phyloP scores from a whole-genome alignment of 2,888 invertebrate species.

The Apoderus coryli region DNA sequence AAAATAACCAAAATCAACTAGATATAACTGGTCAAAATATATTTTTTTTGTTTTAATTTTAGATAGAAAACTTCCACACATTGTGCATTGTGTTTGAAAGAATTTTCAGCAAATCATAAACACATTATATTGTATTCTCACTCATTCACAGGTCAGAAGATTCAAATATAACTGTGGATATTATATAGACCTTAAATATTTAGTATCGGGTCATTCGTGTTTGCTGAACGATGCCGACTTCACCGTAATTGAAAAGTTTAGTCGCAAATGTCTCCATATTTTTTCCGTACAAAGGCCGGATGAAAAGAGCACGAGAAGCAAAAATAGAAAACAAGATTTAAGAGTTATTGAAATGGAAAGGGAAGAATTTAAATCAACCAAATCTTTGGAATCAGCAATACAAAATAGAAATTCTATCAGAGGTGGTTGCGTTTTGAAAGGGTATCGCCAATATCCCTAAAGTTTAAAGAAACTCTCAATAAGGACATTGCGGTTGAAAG shows the following conservation, averaged over 20 bases:
- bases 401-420: constrained; percentile 8
- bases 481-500: constrained; percentile 3
- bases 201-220: constrained; percentile 8
- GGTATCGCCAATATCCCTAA: constrained; percentile 3
- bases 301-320: constrained; percentile 5
- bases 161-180: constrained; percentile 3
- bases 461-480: constrained; percentile 9
- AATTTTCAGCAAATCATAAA: constrained; percentile 2
- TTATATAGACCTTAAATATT: constrained; percentile 10
- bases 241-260: constrained; percentile 6
- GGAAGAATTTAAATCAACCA: constrained; percentile 7
- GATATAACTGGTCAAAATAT: no score
- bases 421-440: constrained; percentile 7
- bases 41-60: no score
- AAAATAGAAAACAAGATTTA: constrained; percentile 6
- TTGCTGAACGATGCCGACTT: constrained; percentile 11
- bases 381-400: constrained; percentile 7
- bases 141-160: constrained; percentile 11
- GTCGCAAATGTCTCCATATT: constrained; percentile 6
- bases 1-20: no score
- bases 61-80: no score
- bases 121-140: constrained; percentile 11
- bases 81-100: no score
- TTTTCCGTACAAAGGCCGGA: constrained; percentile 7
- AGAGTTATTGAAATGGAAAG: constrained; percentile 8